A percentile compares a stretch with the other conserved stretches of the same genome.
Evolutionary conservation across 2,888 invertebrate species (phyloP).

Genomic region (Acholoe squamosa): DNA sequence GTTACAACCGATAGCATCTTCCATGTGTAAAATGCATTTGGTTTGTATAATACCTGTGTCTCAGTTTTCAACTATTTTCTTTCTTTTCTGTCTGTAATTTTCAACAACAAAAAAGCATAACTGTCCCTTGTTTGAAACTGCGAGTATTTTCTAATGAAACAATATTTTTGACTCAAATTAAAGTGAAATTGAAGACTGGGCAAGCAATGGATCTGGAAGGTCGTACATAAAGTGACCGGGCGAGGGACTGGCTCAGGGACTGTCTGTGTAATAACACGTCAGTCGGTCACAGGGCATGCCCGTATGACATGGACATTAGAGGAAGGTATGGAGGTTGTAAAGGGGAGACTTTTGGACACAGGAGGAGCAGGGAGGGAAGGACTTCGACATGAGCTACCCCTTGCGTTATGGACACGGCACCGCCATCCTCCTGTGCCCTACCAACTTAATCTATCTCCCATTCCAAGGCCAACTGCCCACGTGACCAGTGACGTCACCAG

Average conservation of each 20-base stretch:
- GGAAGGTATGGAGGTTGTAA: background rate
- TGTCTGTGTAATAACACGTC: constrained; percentile 27
- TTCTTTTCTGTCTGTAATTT: no score
- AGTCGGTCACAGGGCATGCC: background rate
- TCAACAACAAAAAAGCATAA: no score
- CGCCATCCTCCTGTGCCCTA: background rate
- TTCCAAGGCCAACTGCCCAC: constrained; percentile 37
- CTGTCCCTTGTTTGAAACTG: no score
- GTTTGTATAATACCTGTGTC: no score
- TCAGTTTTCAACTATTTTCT: no score
- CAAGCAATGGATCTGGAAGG: background rate
- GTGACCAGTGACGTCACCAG: constrained; percentile 61
- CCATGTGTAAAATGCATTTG: no score
- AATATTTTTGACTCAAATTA: background rate
- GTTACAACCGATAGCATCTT: no score
- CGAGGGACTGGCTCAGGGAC: background rate
- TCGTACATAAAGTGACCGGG: no score
- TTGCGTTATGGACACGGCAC: background rate
- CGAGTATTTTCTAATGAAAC: no score
- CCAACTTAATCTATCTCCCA: background rate
- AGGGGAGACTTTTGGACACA: no score
- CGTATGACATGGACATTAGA: constrained; percentile 22
- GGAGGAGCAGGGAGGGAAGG: no score
- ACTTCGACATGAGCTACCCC: background rate
- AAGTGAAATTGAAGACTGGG: background rate